These are phyloP conservation scores for Diuraphis noxia DNA, from an alignment of 1,140 invertebrate species.

Conservation along the genomic window DNA sequence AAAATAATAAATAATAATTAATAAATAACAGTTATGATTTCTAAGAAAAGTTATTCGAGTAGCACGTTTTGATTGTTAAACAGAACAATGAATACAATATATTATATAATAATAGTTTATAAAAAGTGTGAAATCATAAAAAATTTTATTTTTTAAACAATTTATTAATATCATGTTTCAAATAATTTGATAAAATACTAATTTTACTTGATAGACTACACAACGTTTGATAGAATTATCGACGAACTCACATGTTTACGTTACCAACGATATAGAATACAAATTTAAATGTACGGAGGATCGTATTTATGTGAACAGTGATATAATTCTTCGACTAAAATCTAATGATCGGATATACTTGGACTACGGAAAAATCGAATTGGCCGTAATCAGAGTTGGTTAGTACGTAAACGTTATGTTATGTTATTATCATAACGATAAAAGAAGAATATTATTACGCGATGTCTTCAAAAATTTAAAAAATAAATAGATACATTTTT, in stretches of 20 bases:
- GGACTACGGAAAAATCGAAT: constrained; percentile 44
- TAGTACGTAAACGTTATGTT: neutral
- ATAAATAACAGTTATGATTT: neutral
- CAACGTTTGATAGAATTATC: neutral
- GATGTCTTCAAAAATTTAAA: too few species aligned
- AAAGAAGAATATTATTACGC: neutral
- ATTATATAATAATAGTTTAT: neutral
- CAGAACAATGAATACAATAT: neutral
- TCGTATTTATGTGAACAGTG: constrained; percentile 33
- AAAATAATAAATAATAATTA: neutral
- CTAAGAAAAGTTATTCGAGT: neutral
- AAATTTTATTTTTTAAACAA: neutral
- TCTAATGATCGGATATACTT: neutral
- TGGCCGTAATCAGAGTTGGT: neutral
- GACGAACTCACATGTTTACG: neutral
- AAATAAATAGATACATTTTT: too few species aligned
- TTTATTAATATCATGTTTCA: neutral
- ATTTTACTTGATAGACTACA: neutral
- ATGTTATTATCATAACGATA: neutral
- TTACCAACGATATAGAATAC: constrained; percentile 10
- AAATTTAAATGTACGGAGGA: constrained; percentile 4
- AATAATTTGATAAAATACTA: neutral
- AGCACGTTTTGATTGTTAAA: neutral
- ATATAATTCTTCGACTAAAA: neutral
- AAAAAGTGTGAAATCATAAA: neutral